These are phyloP conservation scores for Tipula vernalis DNA, from an alignment of 2,888 invertebrate genomes.

Conservation along the genomic window DNA sequence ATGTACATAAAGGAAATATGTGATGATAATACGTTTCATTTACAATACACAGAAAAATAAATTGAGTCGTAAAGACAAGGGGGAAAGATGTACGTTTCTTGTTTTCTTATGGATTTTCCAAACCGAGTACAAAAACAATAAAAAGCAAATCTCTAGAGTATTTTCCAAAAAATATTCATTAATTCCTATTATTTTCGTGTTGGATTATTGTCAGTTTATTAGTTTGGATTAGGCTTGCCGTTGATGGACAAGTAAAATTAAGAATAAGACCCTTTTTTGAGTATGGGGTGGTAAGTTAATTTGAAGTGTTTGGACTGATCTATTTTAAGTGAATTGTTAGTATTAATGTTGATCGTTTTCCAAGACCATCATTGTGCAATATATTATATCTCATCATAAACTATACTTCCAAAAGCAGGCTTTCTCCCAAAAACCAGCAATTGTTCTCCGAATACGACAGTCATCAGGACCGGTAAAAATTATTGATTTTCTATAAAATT, in stretches of 20 bases:
- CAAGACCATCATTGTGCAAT: too few species aligned
- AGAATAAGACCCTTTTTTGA: background rate
- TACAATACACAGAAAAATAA: background rate
- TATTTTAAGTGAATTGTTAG: background rate
- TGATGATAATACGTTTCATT: background rate
- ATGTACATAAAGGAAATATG: background rate
- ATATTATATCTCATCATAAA: too few species aligned
- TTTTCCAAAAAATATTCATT: background rate
- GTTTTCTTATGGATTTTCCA: background rate
- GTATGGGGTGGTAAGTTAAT: background rate
- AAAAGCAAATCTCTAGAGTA: background rate
- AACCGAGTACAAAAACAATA: background rate
- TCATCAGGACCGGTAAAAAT: too few species aligned
- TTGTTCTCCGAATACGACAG: too few species aligned
- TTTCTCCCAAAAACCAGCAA: too few species aligned
- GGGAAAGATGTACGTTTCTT: background rate
- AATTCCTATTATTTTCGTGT: background rate
- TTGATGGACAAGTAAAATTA: background rate
- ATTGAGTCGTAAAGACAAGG: background rate
- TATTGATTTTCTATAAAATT: too few species aligned
- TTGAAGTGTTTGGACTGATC: background rate
- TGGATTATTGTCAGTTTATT: constrained; percentile 4
- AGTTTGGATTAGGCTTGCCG: background rate
- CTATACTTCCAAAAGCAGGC: too few species aligned
- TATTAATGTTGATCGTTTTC: too few species aligned